Conservation (phyloP, 1,140 invertebrate genomes). For the Anastatus disparis region DNA sequence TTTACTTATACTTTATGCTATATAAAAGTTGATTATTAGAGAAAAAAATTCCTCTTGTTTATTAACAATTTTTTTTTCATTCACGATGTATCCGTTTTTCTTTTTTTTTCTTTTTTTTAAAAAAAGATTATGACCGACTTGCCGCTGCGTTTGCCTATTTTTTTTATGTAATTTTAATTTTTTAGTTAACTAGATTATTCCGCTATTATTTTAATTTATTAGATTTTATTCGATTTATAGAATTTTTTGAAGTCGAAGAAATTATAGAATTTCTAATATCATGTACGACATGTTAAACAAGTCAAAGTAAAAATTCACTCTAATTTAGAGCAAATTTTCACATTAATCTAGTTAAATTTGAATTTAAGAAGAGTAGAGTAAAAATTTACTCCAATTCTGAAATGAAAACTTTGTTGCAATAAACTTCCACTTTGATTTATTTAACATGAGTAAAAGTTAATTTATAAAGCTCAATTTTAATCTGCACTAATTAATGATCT, state of each 20-base stretch:
- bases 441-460: too few species aligned
- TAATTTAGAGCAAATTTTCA: too few species aligned
- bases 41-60: constrained; percentile 43
- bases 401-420: too few species aligned
- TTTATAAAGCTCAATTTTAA: too few species aligned
- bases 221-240: background rate
- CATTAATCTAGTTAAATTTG: too few species aligned
- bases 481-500: too few species aligned
- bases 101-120: constrained; percentile 20
- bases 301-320: too few species aligned
- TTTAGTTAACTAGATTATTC: background rate
- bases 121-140: constrained; percentile 29
- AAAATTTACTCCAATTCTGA: background rate
- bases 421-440: too few species aligned
- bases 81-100: background rate
- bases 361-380: background rate
- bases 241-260: too few species aligned
- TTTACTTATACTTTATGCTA: constrained; percentile 34
- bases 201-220: background rate
- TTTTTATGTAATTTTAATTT: background rate
- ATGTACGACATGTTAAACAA: too few species aligned
- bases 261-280: too few species aligned
- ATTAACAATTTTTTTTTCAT: constrained; percentile 30
- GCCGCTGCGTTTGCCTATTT: background rate
- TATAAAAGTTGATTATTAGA: constrained; percentile 50